Evolutionary conservation across 1,140 invertebrate species (phyloP), one percentile per base, ranked within the genome.

Genomic region (Physella acuta): DNA sequence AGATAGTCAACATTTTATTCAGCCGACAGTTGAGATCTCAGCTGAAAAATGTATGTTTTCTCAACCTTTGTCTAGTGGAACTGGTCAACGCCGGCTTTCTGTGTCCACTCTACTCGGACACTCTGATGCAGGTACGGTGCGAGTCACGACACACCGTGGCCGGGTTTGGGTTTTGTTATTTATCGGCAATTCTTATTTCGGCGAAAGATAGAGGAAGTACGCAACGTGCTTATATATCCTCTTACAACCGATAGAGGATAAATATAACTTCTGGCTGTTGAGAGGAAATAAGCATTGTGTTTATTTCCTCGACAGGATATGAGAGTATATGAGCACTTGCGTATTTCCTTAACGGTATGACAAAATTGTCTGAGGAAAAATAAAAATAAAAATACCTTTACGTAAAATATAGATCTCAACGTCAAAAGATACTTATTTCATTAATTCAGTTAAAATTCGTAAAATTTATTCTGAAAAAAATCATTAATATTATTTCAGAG

Each of bases 71-170:
- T 51, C 33, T 71, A 30, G 37, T 36, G 0, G 70, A 71, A 37
- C 63, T 71, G 31, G 14, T 71, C 26, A 64, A 67, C n/a, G 63
- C 39, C 0, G 70, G 36, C 0, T 34, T 71, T 28, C 70, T 71
- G 5, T 71, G 70, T 24, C 70, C 70, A 0, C 52, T 71, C 24
- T 71, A 71, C 44, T 64, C 70, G 1, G 70, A 67, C 56, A 67
- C 44, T 51, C 64, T 71, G 17, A 44, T 71, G 31, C 63, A 62
- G 60, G 60, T 62, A 62, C 37, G 5, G 20, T 49, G 39, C 20
- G 39, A 11, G 39, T 49, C n/a, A n/a, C n/a, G n/a, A n/a, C n/a
- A n/a, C n/a, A n/a, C n/a, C n/a, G n/a, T n/a, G n/a, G n/a, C n/a
- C n/a, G 39, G 8, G 39, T 49, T 8, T 49, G 39, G 20, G 39